Conservation (phyloP, 2,797 vertebrate genomes). For the Coregonus sp. region DNA sequence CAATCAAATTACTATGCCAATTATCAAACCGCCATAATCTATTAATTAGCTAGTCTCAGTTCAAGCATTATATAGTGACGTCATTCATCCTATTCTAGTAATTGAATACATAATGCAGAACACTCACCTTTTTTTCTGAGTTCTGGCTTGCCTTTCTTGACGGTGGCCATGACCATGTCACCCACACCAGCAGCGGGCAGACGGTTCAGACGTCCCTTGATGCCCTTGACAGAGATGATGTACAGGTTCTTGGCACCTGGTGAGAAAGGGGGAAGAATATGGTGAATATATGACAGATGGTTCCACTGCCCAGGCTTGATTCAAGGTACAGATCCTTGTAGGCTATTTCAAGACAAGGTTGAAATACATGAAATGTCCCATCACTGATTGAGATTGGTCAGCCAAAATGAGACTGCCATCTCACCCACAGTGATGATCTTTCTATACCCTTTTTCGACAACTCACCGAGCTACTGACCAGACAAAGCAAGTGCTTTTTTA, state of each 20-base stretch:
- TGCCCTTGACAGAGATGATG: slow-evolving; percentile 98
- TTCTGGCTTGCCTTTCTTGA: slow-evolving; percentile 99
- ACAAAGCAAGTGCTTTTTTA: slow-evolving; percentile 77
- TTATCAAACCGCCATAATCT: neutral
- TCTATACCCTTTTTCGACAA: slow-evolving; percentile 74
- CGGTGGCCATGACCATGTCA: slow-evolving; percentile 99
- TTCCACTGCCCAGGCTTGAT: too few species aligned
- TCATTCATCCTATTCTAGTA: neutral
- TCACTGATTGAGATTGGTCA: slow-evolving; percentile 66
- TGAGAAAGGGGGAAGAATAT: neutral
- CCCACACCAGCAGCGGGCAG: slow-evolving; percentile 95
- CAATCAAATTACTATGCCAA: neutral
- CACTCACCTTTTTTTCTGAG: slow-evolving; percentile 94
- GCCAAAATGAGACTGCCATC: slow-evolving; percentile 57
- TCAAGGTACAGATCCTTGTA: neutral
- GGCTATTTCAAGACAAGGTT: neutral
- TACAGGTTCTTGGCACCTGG: slow-evolving; percentile 96
- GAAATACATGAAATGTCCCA: slow-evolving; percentile 65
- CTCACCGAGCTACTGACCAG: slow-evolving; percentile 67
- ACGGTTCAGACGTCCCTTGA: slow-evolving; percentile 96
- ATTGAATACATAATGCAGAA: neutral
- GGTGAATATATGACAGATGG: neutral
- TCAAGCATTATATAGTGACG: neutral
- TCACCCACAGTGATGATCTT: slow-evolving; percentile 65
- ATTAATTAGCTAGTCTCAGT: neutral